Conservation (phyloP, 2,113 vertebrate genomes). For the Motacilla alba region DNA sequence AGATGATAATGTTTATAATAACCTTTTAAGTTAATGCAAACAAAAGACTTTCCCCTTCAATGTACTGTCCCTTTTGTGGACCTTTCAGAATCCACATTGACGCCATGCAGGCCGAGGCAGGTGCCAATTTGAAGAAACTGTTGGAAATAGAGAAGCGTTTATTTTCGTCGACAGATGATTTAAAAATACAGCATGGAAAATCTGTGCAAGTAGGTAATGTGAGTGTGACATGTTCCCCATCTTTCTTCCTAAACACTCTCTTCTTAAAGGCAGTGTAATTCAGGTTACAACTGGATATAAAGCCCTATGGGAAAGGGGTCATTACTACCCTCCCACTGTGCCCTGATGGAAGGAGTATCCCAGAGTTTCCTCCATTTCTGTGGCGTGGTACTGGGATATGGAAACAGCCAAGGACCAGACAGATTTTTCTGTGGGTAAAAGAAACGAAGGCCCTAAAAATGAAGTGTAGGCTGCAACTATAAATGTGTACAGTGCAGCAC, state of each 20-base stretch:
- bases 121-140: constrained; percentile 79
- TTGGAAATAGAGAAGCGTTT: constrained; percentile 72
- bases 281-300: background rate
- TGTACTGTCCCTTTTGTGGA: background rate
- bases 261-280: background rate
- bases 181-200: constrained; percentile 78
- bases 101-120: constrained; percentile 72
- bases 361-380: background rate
- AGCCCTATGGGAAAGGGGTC: background rate
- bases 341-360: background rate
- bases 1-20: background rate
- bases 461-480: background rate
- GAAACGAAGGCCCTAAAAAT: background rate
- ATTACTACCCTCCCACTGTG: background rate
- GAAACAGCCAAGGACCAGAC: background rate
- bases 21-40: background rate
- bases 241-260: background rate
- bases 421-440: background rate
- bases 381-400: background rate
- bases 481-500: background rate
- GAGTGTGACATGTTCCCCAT: background rate
- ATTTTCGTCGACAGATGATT: constrained; percentile 68
- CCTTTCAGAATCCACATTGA: constrained; percentile 82
- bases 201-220: constrained; percentile 65
- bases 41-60: background rate